phyloP scores from a whole-genome alignment of 2,797 vertebrate species.

The Lateolabrax maculatus region DNA sequence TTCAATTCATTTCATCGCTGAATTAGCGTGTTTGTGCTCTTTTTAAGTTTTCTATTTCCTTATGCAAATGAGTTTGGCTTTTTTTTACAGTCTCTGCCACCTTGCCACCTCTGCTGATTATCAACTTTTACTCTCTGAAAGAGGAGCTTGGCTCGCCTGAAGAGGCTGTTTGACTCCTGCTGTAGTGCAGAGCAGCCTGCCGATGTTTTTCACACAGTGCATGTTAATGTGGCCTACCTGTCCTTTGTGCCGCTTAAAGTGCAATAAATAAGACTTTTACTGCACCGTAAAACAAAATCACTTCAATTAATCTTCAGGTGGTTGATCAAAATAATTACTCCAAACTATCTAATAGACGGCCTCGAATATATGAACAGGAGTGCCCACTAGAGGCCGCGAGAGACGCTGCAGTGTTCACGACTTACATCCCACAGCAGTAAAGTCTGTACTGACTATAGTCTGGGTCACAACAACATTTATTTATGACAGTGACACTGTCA shows the following conservation, averaged over 20 bases:
- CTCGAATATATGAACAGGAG: neutral
- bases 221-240: neutral
- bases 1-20: conserved; percentile 84
- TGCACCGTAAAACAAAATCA: neutral
- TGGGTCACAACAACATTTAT: neutral
- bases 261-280: neutral
- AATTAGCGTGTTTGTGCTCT: conserved; percentile 83
- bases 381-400: neutral
- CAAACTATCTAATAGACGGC: neutral
- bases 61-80: conserved; percentile 59
- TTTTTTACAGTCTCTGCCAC: conserved; percentile 26
- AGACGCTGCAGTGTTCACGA: neutral
- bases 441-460: neutral
- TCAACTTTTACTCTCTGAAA: conserved; percentile 25
- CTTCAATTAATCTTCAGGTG: neutral
- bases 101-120: conserved; percentile 33
- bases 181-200: neutral
- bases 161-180: conserved; percentile 6
- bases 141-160: conserved; percentile 13
- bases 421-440: neutral
- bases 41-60: conserved; percentile 79
- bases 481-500: neutral
- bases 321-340: neutral
- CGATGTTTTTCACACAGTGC: neutral
- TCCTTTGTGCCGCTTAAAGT: neutral